Conservation (phyloP, 2,888 invertebrate genomes). For the Hipparchia semele region DNA sequence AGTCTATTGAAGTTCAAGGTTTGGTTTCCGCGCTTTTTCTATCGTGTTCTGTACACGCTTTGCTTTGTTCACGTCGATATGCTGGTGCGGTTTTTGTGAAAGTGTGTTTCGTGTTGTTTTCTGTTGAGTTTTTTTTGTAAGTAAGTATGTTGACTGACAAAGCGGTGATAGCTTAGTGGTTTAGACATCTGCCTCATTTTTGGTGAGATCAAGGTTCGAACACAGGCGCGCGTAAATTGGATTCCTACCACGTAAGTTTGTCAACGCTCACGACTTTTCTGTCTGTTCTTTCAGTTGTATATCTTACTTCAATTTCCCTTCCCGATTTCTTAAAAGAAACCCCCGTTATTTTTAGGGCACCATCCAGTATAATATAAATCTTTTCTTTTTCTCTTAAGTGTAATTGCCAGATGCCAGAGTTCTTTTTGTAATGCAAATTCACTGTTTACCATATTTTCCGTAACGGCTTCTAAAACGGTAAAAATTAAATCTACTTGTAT, state of each 20-base stretch:
- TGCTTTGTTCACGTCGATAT: constrained; percentile 14
- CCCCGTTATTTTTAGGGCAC: too few species aligned
- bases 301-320: too few species aligned
- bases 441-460: constrained; percentile 11
- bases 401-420: constrained; percentile 2
- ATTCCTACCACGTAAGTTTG: too few species aligned
- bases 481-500: constrained; percentile 33
- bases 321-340: too few species aligned
- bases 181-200: too few species aligned
- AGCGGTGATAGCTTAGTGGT: too few species aligned
- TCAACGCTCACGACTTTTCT: too few species aligned
- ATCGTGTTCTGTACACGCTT: constrained; percentile 15
- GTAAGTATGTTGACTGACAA: not conserved
- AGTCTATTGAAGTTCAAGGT: constrained; percentile 41
- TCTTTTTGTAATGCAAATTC: constrained; percentile 17
- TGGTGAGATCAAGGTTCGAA: too few species aligned
- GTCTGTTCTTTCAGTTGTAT: too few species aligned
- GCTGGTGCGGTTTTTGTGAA: constrained; percentile 20
- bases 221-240: too few species aligned
- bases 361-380: not conserved
- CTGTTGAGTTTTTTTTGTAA: not conserved
- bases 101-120: constrained; percentile 10
- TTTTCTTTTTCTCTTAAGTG: constrained; percentile 1
- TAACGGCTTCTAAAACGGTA: constrained; percentile 15
- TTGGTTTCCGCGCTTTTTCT: constrained; percentile 35